Evolutionary conservation across 2,113 vertebrate genomes (phyloP), one percentile per base, ranked within the genome.

Genomic region (Sterna hirundo): DNA sequence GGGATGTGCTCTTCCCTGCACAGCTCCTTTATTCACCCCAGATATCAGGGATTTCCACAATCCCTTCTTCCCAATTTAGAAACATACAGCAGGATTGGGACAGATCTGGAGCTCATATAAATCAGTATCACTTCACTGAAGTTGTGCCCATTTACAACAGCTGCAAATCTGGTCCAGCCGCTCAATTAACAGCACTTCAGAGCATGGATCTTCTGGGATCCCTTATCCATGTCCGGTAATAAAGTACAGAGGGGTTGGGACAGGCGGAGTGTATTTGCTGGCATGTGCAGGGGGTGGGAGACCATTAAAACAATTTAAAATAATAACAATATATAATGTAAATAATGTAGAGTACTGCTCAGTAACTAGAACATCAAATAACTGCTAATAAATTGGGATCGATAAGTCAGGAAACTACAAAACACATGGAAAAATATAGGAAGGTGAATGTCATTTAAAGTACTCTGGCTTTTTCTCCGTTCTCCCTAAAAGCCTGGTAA

Each of bases 121-220:
- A 29, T 70, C 83, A 86, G 17, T 17, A 65, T 20, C 4, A 32
- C 77, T 90, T 95, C 84, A 77, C 44, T 91, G 86, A 92, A 90
- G 83, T 75, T 84, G 47, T 91, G 90, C 57, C 65, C 57, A 1
- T 93, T 95, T 93, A 92, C 95, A 87, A 90, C 49, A 80, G 74
- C 78, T 95, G 74, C 78, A 92, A 87, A 90, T 95, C 40, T 90
- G 84, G 10, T 85, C 78, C 94, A 97, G 89, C 42, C n/a, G 2
- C 66, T 80, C 89, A 92, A 30, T 94, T 91, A 94, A 70, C 26
- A 94, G 51, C 71, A 75, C 79, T 95, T 88, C 83, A 94, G 94
- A 91, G 88, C 60, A 52, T 32, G 66, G 77, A 94, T 93, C 76
- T 85, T 89, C 93, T 83, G 78, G 78, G 88, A 95, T 88, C 62